Evolutionary conservation across 2,797 vertebrate genomes (phyloP), one percentile per base, ranked within the genome.

Genomic region (Coreius guichenoti): DNA sequence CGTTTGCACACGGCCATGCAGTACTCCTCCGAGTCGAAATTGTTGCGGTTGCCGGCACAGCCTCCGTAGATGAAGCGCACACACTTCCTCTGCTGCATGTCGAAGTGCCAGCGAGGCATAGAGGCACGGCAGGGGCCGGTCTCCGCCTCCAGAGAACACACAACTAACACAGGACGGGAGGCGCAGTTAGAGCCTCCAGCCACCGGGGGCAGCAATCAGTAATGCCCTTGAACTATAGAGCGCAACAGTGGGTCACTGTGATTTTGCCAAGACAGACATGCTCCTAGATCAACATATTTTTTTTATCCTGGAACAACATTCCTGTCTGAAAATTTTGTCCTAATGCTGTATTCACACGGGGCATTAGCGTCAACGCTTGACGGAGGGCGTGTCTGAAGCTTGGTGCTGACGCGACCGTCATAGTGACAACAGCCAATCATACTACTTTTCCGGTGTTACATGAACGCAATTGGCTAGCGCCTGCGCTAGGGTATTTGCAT

Each of bases 41-140:
- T 99, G 97, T 99, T 99, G 96, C 97, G 96, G 96, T 99, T 99
- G 95, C 98, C 97, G 90, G 95, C 97, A 81, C 98, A 99, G 97
- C 98, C 98, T 92, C 98, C 98, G 89, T 99, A 99, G 93, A 96
- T 95, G 96, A 99, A 99, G 93, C 94, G 97, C 92, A 96, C 89
- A 85, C 98, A 99, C 91, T 96, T 98, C 95, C 94, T 96, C 95
- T 96, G 96, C 94, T 93, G 94, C 92, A 94, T 84, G 95, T 99
- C 95, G 95, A 98, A 99, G 96, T 97, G 97, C 98, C 98, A 99
- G 93, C 98, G 98, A 87, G 96, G 96, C 96, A 97, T 97, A 95
- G 96, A 96, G 92, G 97, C 98, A 36, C 96, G 96, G 95, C 98
- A 99, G 91, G 97, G 97, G 92, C 98, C 98, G 45, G 96, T 98